Percentiles rank a stretch among this genome's conserved stretches.
phyloP scores from a whole-genome alignment of 2,888 invertebrate species.

The Drosophila aldrichi region DNA sequence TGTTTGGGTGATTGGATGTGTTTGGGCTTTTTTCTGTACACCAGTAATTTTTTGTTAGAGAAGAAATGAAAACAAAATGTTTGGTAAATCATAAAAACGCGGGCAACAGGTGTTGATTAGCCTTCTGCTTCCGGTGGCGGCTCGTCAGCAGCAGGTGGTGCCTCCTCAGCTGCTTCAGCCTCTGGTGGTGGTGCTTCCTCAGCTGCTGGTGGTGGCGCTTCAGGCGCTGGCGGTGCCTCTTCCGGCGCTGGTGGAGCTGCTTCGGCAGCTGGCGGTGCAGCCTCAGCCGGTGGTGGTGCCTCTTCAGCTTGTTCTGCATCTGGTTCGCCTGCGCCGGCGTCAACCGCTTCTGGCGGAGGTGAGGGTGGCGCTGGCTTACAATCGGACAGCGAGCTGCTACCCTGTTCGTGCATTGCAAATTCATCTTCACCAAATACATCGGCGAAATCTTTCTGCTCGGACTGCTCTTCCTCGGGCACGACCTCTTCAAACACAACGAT shows the following conservation, averaged over 20 bases:
- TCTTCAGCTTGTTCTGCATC: constrained; percentile 4
- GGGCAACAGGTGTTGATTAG: constrained; percentile 62
- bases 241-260: constrained; percentile 5
- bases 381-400: constrained; percentile 1
- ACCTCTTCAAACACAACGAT: constrained; percentile 59
- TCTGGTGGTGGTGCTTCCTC: not conserved
- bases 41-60: constrained; percentile 36
- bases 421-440: constrained; percentile 16
- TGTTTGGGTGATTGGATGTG: not conserved
- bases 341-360: not conserved
- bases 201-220: constrained; percentile 7
- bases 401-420: constrained; percentile 1
- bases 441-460: constrained; percentile 3
- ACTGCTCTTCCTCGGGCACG: constrained; percentile 42
- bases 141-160: constrained; percentile 13
- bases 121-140: constrained; percentile 15
- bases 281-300: not conserved
- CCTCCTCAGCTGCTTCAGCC: constrained; percentile 11
- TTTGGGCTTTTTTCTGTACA: constrained; percentile 37
- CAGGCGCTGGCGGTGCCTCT: constrained; percentile 4
- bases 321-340: not conserved
- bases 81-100: constrained; percentile 39
- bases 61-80: constrained; percentile 34
- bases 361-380: not conserved
- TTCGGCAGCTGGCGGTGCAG: constrained; percentile 8